These are phyloP conservation scores for Plectrocnemia conspersa DNA, from an alignment of 1,140 invertebrate species.

Conservation along the genomic window DNA sequence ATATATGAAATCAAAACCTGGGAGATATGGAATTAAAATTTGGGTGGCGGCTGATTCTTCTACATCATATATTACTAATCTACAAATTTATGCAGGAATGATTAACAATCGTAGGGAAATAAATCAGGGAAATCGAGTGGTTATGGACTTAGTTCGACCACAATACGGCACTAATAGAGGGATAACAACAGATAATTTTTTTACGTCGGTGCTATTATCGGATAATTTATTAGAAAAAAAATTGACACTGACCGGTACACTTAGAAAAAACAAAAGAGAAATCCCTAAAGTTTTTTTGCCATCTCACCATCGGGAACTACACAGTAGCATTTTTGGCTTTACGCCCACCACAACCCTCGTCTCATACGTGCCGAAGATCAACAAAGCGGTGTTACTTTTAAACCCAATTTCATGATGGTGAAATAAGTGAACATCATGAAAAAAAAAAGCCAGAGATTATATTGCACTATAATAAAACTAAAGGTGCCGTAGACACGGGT, in stretches of 20 bases:
- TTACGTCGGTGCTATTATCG: conserved; percentile 12
- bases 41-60: conserved; percentile 3
- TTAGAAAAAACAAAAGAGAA: conserved; percentile 4
- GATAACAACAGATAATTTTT: conserved; percentile 3
- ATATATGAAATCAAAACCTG: conserved; percentile 10
- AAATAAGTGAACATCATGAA: background rate
- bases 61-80: background rate
- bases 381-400: background rate
- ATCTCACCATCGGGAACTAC: no score
- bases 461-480: background rate
- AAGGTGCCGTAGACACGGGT: no score
- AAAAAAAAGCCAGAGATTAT: background rate
- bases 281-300: conserved; percentile 2
- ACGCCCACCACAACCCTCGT: background rate
- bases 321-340: conserved; percentile 1
- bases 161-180: conserved; percentile 8
- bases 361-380: background rate
- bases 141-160: conserved; percentile 10
- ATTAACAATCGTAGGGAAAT: background rate
- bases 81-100: conserved; percentile 4
- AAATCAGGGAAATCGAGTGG: conserved; percentile 6
- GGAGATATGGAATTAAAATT: conserved; percentile 11
- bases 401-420: conserved; percentile 1
- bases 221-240: conserved; percentile 8
- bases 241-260: conserved; percentile 5